These are phyloP conservation scores for Allophyes oxyacanthae DNA, from an alignment of 2,888 invertebrate genomes.

Conservation along the genomic window DNA sequence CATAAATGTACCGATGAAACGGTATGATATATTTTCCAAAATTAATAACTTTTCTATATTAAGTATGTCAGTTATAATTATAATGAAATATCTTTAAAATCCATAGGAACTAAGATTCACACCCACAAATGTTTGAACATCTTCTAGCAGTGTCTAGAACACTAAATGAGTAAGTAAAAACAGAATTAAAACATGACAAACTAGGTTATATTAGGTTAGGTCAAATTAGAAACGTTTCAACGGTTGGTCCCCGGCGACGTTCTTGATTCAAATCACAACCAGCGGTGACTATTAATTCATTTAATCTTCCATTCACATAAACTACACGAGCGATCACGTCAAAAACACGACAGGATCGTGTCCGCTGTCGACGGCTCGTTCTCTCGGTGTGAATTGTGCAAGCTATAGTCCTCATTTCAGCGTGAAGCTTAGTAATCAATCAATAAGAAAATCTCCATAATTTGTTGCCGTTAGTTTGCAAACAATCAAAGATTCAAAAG, in stretches of 20 bases:
- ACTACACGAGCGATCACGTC: constrained; percentile 41
- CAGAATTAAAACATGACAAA: constrained; percentile 30
- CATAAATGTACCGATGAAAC: too few species aligned
- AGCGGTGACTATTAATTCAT: constrained; percentile 56
- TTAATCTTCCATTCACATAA: constrained; percentile 58
- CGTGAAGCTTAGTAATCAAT: too few species aligned
- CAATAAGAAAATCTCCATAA: too few species aligned
- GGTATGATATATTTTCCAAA: too few species aligned
- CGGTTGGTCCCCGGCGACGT: constrained; percentile 26
- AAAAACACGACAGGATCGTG: constrained; percentile 48
- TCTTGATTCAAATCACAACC: constrained; percentile 52
- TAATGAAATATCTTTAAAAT: too few species aligned
- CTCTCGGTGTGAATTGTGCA: too few species aligned
- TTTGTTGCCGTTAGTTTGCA: too few species aligned
- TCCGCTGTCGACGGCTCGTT: too few species aligned
- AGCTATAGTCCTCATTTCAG: too few species aligned
- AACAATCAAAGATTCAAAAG: constrained; percentile 4
- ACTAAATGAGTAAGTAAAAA: constrained; percentile 8
- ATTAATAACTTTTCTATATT: too few species aligned
- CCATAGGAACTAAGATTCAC: constrained; percentile 8
- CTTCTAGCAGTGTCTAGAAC: constrained; percentile 2
- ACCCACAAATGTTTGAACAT: constrained; percentile 9
- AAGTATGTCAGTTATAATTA: too few species aligned
- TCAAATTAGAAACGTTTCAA: constrained; percentile 46
- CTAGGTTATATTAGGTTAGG: constrained; percentile 56